Evolutionary conservation across 2,888 invertebrate genomes (phyloP), one percentile per base, ranked within the genome.

Genomic region (Lepidonotus clava): DNA sequence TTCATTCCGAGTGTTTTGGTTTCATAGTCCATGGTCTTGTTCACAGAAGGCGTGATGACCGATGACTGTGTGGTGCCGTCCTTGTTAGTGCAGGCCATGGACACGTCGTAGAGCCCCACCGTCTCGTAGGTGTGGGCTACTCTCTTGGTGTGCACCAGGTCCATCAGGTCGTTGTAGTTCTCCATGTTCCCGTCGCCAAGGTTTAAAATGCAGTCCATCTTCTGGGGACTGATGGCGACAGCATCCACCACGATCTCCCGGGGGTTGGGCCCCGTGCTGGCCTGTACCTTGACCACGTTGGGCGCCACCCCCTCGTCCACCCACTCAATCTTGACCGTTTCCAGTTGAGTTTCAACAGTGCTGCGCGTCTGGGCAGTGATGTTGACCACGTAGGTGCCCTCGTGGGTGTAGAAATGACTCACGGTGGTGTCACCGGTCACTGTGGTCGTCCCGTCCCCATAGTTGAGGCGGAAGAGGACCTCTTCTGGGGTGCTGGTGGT

Each of bases 401-500:
- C 88, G 18, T 77, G 46, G 4, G 34, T 46, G 92, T 92, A 94
- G 83, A 87, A 89, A 87, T 93, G 91, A 34, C 91, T 90, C 4
- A 92, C 85, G 0, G 86, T 76, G 2, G 89, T 36, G 34, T 87
- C 83, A 32, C 40, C 84, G 6, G 89, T 89, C 8, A 51, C 38
- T 32, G 80, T 36, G 14, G 61, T 88, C 0, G 83, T 86, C 0
- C 92, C 92, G 86, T 93, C 93, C 1, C 91, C 91, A 86, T 93
- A 93, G 41, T 91, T 90, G 21, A 93, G 86, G 32, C 51, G 86
- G 84, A 91, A 92, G n/a, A 87, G 88, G 36, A 91, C 89, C 11
- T 88, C 84, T 0, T 90, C 88, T 11, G 86, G 83, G 38, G 91
- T 86, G 56, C 90, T 89, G 8, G 90, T 88, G 2, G 87, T 89